Base-by-base conservation (phyloP, 1,140 invertebrate species). In the Linepithema humile region DNA sequence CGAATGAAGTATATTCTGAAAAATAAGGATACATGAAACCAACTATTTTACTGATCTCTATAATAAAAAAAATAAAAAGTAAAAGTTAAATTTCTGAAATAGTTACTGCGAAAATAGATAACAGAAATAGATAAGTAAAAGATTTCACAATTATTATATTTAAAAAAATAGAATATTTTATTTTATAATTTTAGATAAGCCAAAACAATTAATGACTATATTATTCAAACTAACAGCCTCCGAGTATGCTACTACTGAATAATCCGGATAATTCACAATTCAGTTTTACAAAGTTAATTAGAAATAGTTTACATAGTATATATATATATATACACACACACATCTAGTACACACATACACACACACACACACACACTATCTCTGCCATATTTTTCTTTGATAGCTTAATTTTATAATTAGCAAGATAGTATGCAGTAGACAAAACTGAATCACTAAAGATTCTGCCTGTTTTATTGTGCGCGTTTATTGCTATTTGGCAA, bases 81-180 rank as follows among this genome's bases (percentile, higher is more conserved):
- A 65, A 64, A 50, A 77, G 60, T 77, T 57, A 70, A 32, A 43
- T 32, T 80, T 80, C 48, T 80, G n/a, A 40, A 23, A 26, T 57
- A 80, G 53, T 70, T 69, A 70, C 43, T 23, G n/a, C 48, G 23
- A 23, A 57, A 80, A 23, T 78, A 78, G 23, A 80, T 57, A 55
- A 55, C 70, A 70, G 48, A 1, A 43, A 69, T 55, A 55, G 55
- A 6, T 12, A 23, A 55, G 9, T 45, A 26, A 77, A 77, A 17
- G 40, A n/a, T 70, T 70, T 69, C 23, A 80, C n/a, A 9, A 67
- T 78, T 75, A 75, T 75, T 55, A 80, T 80, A 80, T 55, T 70
- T 55, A 17, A 70, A 80, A 40, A 55, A 80, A 70, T 69, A 65
- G 45, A 9, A 67, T 78, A 67, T 80, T 69, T 80, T 69, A 69